Base-by-base conservation (phyloP, 2,797 vertebrate genomes). In the Sus cebifrons region DNA sequence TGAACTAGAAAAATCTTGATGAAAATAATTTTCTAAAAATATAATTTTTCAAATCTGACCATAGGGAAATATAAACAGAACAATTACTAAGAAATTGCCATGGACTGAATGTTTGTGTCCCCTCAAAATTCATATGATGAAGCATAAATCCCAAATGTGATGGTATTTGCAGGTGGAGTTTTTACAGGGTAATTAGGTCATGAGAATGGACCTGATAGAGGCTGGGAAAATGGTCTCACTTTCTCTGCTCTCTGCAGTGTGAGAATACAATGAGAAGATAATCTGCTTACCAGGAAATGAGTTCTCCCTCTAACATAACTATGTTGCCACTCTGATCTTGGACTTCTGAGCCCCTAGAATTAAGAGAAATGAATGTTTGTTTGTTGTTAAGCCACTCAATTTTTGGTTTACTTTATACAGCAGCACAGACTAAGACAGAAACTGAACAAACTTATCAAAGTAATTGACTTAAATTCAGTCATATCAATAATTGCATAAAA, bases 1-100 rank as follows among this genome's bases (percentile, higher is more conserved):
- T 86, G 44, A 68, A 68, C 11, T 74, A 40, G 44, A 44, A 87
- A 94, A 94, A 83, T 68, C 21, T 56, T 77, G 13, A 54, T 64
- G 91, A 70, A 85, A 67, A 58, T 65, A 44, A 49, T 85, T 71
- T 96, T n/a, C 25, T 65, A 52, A 71, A 94, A 60, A 29, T 84
- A 54, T 7, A 65, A 5, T 49, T 32, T 95, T 49, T 29, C 18
- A 25, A 49, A 71, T 70, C 40, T 91, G 70, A 91, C 27, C 44
- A 18, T n/a, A 54, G 18, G 40, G 54, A 91, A 88, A 64, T 40
- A 56, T 36, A 77, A 83, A 62, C 56, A 65, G 20, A 86, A 60
- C 3, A 67, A 2, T 40, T 81, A 64, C 29, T 29, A 81, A 16
- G 1, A 71, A 78, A 49, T 54, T 68, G 14, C 29, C 68, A 27